Evolutionary conservation across 2,797 vertebrate species (phyloP).

Genomic region (Pogonophryne albipinna): DNA sequence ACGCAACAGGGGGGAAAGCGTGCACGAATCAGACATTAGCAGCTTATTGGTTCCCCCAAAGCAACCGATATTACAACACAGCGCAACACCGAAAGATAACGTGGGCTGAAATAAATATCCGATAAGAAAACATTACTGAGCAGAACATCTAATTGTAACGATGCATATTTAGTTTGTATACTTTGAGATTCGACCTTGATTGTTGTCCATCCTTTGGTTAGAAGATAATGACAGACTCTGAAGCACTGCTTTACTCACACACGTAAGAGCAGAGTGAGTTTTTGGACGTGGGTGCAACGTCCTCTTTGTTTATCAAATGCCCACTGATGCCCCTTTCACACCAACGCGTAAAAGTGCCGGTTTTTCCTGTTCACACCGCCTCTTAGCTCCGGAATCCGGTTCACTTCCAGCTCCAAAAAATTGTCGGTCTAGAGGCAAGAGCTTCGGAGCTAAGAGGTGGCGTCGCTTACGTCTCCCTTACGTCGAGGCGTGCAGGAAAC

Average conservation of each 20-base stretch:
- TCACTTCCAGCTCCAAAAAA: too few relatives aligned
- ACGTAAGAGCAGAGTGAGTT: constrained; percentile 10
- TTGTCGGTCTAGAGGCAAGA: too few relatives aligned
- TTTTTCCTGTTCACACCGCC: too few relatives aligned
- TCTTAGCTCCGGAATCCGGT: too few relatives aligned
- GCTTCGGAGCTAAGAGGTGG: too few relatives aligned
- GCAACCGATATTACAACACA: constrained; percentile 17
- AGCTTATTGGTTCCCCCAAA: constrained; percentile 10
- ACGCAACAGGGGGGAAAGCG: not conserved
- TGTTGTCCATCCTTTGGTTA: constrained; percentile 37
- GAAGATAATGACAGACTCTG: constrained; percentile 55
- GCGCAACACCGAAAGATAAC: constrained; percentile 17
- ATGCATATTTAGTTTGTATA: too few relatives aligned
- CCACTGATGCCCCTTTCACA: too few relatives aligned
- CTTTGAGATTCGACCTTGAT: too few relatives aligned
- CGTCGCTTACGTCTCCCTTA: too few relatives aligned
- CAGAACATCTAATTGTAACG: not conserved
- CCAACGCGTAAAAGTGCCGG: too few relatives aligned
- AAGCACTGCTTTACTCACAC: constrained; percentile 25
- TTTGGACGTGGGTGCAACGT: constrained; percentile 20
- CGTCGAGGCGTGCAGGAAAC: too few relatives aligned
- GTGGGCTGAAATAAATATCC: constrained; percentile 10
- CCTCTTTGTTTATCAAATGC: constrained; percentile 38
- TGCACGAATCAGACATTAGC: constrained; percentile 11
- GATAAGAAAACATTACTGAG: not conserved